Conservation (phyloP, 2,888 invertebrate species). For the Phania funesta region DNA sequence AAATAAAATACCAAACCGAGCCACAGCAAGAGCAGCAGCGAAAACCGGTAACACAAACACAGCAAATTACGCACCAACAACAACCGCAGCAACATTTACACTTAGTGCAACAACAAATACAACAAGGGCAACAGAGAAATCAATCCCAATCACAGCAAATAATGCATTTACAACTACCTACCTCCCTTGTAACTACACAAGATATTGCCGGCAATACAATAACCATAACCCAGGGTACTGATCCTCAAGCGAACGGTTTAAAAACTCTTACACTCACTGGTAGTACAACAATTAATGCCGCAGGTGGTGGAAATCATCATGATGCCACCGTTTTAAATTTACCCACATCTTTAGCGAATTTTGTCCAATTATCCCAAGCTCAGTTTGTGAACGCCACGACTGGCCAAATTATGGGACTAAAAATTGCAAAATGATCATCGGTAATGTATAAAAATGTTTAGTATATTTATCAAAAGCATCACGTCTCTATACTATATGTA, state of each 20-base stretch:
- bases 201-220: conserved; percentile 77
- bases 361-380: conserved; percentile 76
- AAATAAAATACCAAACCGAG: conserved; percentile 45
- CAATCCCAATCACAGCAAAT: conserved; percentile 74
- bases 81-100: conserved; percentile 59
- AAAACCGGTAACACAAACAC: conserved; percentile 39
- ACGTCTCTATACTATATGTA: background rate
- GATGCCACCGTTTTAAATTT: conserved; percentile 77
- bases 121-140: conserved; percentile 70
- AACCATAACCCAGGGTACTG: conserved; percentile 76
- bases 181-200: conserved; percentile 73
- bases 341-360: conserved; percentile 76
- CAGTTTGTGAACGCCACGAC: conserved; percentile 77
- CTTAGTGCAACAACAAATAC: conserved; percentile 68
- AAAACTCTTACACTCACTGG: conserved; percentile 67
- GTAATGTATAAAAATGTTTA: conserved; percentile 34
- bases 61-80: conserved; percentile 59
- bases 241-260: conserved; percentile 64
- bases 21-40: conserved; percentile 27
- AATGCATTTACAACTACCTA: conserved; percentile 77
- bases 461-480: background rate
- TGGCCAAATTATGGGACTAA: conserved; percentile 75
- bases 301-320: conserved; percentile 66
- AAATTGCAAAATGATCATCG: conserved; percentile 76
- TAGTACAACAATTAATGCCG: background rate